phyloP scores from a whole-genome alignment of 1,140 invertebrate species.

The Anoplolepis gracilipes region DNA sequence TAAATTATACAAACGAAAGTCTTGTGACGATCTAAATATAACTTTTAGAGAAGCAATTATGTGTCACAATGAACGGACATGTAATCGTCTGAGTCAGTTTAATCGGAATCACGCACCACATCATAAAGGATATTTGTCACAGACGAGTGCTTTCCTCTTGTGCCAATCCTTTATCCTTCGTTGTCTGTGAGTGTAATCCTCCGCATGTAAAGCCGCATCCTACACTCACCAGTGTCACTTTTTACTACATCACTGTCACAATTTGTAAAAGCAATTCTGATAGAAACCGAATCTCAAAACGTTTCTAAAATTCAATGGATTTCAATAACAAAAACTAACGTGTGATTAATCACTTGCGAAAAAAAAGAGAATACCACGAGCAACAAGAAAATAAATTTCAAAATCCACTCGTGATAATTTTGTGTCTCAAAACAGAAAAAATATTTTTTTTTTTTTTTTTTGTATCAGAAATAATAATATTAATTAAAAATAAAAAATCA shows the following conservation, averaged over 20 bases:
- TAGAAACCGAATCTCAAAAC: not conserved
- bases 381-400: not conserved
- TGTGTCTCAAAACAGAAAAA: not conserved
- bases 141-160: constrained; percentile 28
- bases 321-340: not conserved
- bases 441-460: too few relatives aligned
- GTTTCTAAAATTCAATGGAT: not conserved
- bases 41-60: not conserved
- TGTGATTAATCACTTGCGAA: not conserved
- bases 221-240: not conserved
- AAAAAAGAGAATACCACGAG: not conserved
- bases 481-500: not conserved
- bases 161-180: constrained; percentile 40
- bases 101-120: constrained; percentile 67
- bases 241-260: not conserved
- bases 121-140: constrained; percentile 64
- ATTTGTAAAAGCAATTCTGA: not conserved
- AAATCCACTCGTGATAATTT: not conserved
- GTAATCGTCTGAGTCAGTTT: constrained; percentile 27
- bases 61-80: constrained; percentile 4
- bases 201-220: not conserved
- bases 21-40: not conserved
- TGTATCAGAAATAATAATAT: not conserved
- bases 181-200: constrained; percentile 18
- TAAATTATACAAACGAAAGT: not conserved